Base-by-base conservation (phyloP, 2,113 vertebrate genomes). In the Meleagris gallopavo region DNA sequence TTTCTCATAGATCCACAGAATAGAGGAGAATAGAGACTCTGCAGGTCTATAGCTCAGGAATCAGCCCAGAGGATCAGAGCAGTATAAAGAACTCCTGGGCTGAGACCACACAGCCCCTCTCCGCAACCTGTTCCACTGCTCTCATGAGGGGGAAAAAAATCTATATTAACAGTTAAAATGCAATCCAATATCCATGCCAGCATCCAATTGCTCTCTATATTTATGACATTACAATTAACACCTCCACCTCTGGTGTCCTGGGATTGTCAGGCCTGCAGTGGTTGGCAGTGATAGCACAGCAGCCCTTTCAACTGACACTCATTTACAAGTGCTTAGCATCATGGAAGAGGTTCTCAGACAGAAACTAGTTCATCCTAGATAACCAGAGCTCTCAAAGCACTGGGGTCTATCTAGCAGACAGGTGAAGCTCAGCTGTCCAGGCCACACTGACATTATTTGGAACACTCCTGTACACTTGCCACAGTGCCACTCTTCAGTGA, bases 81-180 rank as follows among this genome's bases (percentile, higher is more conserved):
- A 45, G 29, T 12, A 38, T 18, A 34, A n/a, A 64, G 64, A 67
- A 13, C 13, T 3, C 41, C 29, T 27, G 67, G 77, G 46, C 0
- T 1, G 27, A 12, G 48, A 43, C 27, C 3, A 8, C 24, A 11
- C 12, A 38, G 57, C 5, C 41, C 19, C 57, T 11, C 43, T 21
- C 36, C 43, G 11, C 13, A 46, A 61, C 13, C 29, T 81, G 70
- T 13, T 61, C 48, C 81, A 89, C 2, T 1, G 22, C 21, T 38
- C 46, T 50, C 27, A 18, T 1, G 3, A 25, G 3, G 21, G 20
- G 3, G 16, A 19, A 43, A 12, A 13, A 5, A 12, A n/a, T 5
- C 43, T 62, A 4, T 13, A 48, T 0, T 21, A 71, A 64, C 48
- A 78, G 19, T 18, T 46, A 25, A 40, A 73, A 45, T 11, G 17